A percentile compares a stretch with the other conserved stretches of the same genome.
Conservation (phyloP, 2,113 vertebrate genomes). For the mouse (Mus musculus) region GRCm39 chr7:69562501-69563000, state of each 20-base stretch:
- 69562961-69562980: neutral
- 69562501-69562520: neutral
- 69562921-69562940: neutral
- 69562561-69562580: neutral
- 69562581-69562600: neutral
- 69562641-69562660: neutral
- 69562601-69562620: no score
- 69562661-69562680: neutral
- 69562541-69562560: neutral
- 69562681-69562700: fast-evolving
- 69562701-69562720: neutral
- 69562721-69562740: neutral
- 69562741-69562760: neutral
- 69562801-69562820: neutral
- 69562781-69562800: neutral
- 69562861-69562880: no score
- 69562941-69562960: neutral
- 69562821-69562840: fast-evolving
- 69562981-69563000: no score
- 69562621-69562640: neutral
- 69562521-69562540: fast-evolving
- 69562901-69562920: neutral
- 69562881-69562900: neutral
- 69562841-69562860: neutral
- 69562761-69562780: neutral